Conservation (phyloP, 2,888 invertebrate species). For the Scaptomyza cyrtandrae region DNA sequence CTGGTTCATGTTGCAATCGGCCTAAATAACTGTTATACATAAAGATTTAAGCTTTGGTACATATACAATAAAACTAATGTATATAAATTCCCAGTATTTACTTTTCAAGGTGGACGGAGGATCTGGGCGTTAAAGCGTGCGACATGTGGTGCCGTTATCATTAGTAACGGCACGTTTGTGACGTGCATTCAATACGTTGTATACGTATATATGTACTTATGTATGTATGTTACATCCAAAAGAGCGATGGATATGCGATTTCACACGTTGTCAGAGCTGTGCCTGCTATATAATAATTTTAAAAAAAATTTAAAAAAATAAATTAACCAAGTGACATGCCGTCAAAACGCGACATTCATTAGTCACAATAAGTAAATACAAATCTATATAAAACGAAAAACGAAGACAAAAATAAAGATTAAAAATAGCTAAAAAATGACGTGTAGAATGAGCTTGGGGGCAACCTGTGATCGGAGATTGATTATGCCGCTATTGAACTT, state of each 20-base stretch:
- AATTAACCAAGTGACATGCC: constrained; percentile 61
- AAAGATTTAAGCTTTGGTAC: too few relatives aligned
- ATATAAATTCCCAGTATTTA: not conserved
- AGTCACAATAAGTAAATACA: constrained; percentile 59
- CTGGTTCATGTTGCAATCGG: too few relatives aligned
- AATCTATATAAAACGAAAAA: constrained; percentile 19
- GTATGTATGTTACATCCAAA: constrained; percentile 1
- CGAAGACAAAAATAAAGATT: not conserved
- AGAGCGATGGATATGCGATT: constrained; percentile 42
- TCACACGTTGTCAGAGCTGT: constrained; percentile 66
- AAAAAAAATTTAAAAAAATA: not conserved
- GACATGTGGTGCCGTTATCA: constrained; percentile 68
- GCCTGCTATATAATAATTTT: not conserved
- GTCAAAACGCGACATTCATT: constrained; percentile 69
- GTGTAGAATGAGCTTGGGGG: constrained; percentile 12
- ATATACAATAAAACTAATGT: too few relatives aligned
- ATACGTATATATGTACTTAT: not conserved
- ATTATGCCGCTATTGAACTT: constrained; percentile 56
- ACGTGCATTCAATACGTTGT: constrained; percentile 14
- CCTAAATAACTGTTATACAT: not conserved
- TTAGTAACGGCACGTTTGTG: constrained; percentile 67
- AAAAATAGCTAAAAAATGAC: constrained; percentile 38
- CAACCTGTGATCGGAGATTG: constrained; percentile 44
- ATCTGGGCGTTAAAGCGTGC: constrained; percentile 26
- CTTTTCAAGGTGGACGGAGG: not conserved